Evolutionary conservation across 2,113 vertebrate species (phyloP).

Genomic region (Takifugu bimaculatus): DNA sequence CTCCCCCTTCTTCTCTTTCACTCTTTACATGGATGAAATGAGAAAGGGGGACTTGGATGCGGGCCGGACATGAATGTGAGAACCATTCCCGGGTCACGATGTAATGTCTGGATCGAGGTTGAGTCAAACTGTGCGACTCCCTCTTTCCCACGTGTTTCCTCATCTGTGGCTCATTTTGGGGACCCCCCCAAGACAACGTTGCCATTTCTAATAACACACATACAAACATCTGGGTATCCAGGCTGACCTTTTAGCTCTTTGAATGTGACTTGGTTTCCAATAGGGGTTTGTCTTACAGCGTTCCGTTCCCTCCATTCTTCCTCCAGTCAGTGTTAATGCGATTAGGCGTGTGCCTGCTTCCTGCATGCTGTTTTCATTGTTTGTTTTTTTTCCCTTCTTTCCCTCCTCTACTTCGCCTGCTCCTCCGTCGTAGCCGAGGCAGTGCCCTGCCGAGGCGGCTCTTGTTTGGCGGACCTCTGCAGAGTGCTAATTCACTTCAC

Average conservation of each 20-base stretch:
- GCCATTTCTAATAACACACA: constrained; percentile 1
- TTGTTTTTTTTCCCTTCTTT: constrained; percentile 8
- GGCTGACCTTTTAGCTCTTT: constrained; percentile 60
- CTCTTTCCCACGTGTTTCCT: not conserved
- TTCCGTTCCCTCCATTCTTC: constrained; percentile 31
- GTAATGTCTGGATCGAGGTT: constrained; percentile 40
- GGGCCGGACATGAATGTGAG: constrained; percentile 29
- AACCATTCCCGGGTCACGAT: constrained; percentile 37
- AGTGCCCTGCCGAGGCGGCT: constrained; percentile 11
- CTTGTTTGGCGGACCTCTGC: constrained; percentile 19
- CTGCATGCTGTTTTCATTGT: constrained; percentile 40
- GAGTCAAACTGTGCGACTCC: constrained; percentile 19
- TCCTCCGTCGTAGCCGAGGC: constrained; percentile 9
- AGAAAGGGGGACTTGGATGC: constrained; percentile 38
- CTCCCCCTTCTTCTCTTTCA: constrained; percentile 2
- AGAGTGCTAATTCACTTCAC: constrained; percentile 41
- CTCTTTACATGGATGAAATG: constrained; percentile 22
- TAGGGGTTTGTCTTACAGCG: constrained; percentile 57
- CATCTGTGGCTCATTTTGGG: not conserved
- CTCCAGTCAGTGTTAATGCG: constrained; percentile 62
- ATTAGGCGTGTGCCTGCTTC: constrained; percentile 61
- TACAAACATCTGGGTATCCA: constrained; percentile 42
- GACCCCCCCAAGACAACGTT: too few species aligned
- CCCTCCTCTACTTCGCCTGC: not conserved
- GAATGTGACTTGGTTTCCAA: constrained; percentile 70